Percentiles rank a stretch among this genome's conserved stretches.
Conservation (phyloP, 1,140 invertebrate species). For the Mya arenaria region DNA sequence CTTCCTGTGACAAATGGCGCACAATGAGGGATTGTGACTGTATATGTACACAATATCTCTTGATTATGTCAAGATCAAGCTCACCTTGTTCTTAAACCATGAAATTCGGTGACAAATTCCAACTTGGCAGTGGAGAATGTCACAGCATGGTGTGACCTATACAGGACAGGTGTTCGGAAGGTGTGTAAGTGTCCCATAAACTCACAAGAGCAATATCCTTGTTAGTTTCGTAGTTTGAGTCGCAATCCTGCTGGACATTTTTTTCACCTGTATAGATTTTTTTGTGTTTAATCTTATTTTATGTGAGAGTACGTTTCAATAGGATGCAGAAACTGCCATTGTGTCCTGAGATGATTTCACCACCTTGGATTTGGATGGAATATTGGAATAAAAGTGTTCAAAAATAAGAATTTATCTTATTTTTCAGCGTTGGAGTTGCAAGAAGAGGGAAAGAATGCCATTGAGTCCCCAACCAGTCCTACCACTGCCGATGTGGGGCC, state of each 20-base stretch:
- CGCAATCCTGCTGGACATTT: too few species aligned
- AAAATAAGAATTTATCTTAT: background rate
- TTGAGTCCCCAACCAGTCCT: constrained; percentile 95
- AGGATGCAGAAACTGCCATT: background rate
- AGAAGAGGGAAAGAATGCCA: constrained; percentile 97
- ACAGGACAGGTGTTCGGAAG: background rate
- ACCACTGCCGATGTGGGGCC: constrained; percentile 92
- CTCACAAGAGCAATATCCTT: background rate
- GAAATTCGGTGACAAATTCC: background rate
- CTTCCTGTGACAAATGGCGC: too few species aligned
- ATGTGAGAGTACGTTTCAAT: background rate
- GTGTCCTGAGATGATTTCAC: background rate
- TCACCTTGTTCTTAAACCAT: too few species aligned
- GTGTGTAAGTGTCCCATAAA: background rate
- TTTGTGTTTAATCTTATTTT: too few species aligned
- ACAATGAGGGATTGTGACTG: too few species aligned
- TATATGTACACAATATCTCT: constrained; percentile 18
- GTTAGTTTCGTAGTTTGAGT: too few species aligned
- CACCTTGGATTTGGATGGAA: background rate
- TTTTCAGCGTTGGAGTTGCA: constrained; percentile 95
- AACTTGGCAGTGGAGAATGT: background rate
- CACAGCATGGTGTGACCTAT: too few species aligned
- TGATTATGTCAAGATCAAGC: background rate
- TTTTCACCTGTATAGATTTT: too few species aligned
- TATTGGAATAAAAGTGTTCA: background rate